These are phyloP conservation scores for Oedothorax gibbosus DNA, from an alignment of 1,140 invertebrate species.

Conservation along the genomic window DNA sequence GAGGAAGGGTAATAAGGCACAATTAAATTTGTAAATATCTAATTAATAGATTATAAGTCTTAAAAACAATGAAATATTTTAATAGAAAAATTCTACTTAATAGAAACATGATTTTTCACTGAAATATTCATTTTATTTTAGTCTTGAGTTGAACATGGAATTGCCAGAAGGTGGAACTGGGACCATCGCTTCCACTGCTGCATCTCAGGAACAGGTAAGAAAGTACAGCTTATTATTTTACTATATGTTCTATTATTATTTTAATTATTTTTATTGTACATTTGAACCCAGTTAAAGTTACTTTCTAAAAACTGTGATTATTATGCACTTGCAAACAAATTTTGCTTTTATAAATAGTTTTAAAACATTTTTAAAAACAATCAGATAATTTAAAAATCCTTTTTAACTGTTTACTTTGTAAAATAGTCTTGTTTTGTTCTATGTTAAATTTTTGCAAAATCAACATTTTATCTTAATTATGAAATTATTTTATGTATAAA, in stretches of 20 bases:
- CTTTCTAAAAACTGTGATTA: not conserved
- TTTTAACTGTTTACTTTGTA: too few relatives aligned
- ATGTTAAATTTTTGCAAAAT: too few relatives aligned
- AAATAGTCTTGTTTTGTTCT: too few relatives aligned
- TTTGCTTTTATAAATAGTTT: not conserved
- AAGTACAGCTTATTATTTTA: not conserved
- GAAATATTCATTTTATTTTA: slow-evolving; percentile 72
- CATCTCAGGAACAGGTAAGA: slow-evolving; percentile 68
- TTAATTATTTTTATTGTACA: not conserved
- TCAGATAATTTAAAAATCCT: not conserved
- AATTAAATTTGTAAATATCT: too few relatives aligned
- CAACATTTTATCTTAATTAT: too few relatives aligned
- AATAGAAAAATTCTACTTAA: too few relatives aligned
- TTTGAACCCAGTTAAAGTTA: not conserved
- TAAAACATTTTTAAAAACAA: not conserved
- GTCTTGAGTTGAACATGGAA: slow-evolving; percentile 96
- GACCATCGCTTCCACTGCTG: slow-evolving; percentile 69
- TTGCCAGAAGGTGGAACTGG: slow-evolving; percentile 85
- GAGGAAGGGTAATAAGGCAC: too few relatives aligned
- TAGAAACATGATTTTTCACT: too few relatives aligned
- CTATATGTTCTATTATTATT: not conserved
- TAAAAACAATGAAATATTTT: too few relatives aligned
- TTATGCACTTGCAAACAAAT: not conserved
- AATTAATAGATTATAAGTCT: too few relatives aligned
- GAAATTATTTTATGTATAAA: too few relatives aligned